These are phyloP conservation scores for Siniperca scherzeri DNA, from an alignment of 2,797 vertebrate genomes.

Conservation along the genomic window DNA sequence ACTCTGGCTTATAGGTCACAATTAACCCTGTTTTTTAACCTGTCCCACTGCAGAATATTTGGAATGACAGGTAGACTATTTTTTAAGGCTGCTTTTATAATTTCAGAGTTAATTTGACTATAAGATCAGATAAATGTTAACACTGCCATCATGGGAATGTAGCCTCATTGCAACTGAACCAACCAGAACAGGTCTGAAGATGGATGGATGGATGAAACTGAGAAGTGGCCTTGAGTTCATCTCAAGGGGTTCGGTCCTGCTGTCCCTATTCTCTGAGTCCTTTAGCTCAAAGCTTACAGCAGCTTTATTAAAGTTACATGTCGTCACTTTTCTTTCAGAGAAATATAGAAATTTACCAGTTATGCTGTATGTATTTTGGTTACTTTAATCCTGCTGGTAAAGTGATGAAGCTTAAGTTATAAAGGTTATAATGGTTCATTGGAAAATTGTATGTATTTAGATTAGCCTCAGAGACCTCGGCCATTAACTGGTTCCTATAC, in stretches of 20 bases:
- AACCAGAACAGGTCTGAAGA: background rate
- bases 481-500: constrained; percentile 4
- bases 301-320: background rate
- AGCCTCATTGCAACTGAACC: background rate
- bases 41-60: background rate
- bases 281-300: background rate
- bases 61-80: background rate
- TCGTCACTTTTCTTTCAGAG: background rate
- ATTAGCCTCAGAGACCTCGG: constrained; percentile 7
- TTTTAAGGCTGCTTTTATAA: background rate
- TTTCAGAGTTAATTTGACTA: background rate
- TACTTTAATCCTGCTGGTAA: background rate
- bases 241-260: background rate
- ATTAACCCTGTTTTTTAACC: background rate
- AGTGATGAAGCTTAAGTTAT: background rate
- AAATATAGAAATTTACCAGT: background rate
- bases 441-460: background rate
- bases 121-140: background rate
- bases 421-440: background rate
- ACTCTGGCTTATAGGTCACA: background rate
- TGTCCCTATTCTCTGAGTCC: background rate
- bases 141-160: too few relatives aligned
- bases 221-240: background rate
- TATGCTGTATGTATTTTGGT: background rate
- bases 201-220: constrained; percentile 1